Base-by-base conservation (phyloP, 2,888 invertebrate species). In the Ophion obscuratus region DNA sequence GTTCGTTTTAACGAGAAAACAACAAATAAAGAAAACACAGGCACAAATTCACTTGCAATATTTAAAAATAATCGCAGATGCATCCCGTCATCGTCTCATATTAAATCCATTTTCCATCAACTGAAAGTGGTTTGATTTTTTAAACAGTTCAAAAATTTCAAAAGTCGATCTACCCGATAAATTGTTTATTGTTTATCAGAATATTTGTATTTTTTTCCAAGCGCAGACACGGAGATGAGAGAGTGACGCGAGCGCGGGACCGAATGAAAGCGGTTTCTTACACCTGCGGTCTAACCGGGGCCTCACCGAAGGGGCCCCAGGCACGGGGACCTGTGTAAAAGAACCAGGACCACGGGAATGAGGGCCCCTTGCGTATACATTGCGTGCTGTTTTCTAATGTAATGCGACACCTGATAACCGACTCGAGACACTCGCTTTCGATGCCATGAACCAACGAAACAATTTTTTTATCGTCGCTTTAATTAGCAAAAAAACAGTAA, bases 201-300 rank as follows among this genome's bases (percentile, higher is more conserved):
- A 10, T 40, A 17, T 73, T 73, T 80, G 1, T 9, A 24, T 66
- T 66, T 66, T 36, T 6, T 24, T 36, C 5, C 14, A 14, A 53
- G 17, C 53, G 2, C 17, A 17, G 4, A 53, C 47, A 66, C 53
- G 14, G 81, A 78, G 67, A 78, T 76, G 70, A 61, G 84, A 80
- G 59, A 71, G 75, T 71, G 84, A 84, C 84, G 80, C 75, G 80
- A 84, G 67, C 82, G 47, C 81, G 61, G 36, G 73, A 81, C 66
- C 85, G 87, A 88, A 89, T 87, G 89, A 87, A 88, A 87, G 84
- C 83, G 80, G 84, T 86, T 86, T 90, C 88, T 88, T 90, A 88
- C 88, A 89, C 88, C 89, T 89, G 90, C 84, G 76, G 66, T 31
- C 44, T 44, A 17, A 27, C 27, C 62, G 66, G 70, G 80, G 80